Evolutionary conservation across 1,140 invertebrate genomes (phyloP).

Genomic region (Drosophila takahashii): DNA sequence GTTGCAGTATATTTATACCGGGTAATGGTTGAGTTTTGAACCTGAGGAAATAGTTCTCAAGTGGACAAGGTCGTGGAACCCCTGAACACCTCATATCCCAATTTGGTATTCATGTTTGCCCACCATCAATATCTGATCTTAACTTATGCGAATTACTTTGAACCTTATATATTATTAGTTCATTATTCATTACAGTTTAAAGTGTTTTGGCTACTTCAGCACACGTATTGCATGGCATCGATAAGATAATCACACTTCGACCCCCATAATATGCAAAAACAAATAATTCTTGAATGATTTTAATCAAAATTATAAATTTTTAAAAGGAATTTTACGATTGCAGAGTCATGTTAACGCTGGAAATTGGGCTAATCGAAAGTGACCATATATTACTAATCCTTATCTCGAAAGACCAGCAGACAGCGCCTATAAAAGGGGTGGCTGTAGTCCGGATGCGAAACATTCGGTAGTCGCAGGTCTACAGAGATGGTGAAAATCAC

Average conservation of each 20-base stretch:
- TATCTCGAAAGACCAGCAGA: constrained; percentile 26
- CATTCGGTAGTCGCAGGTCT: constrained; percentile 8
- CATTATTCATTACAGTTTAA: not conserved
- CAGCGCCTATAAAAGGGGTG: constrained; percentile 44
- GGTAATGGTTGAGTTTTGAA: not conserved
- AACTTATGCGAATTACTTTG: not conserved
- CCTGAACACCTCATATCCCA: not conserved
- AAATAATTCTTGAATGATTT: constrained; percentile 10
- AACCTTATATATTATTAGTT: not conserved
- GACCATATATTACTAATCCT: constrained; percentile 40
- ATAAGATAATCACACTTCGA: constrained; percentile 28
- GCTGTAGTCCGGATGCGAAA: constrained; percentile 4
- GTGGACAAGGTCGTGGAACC: constrained; percentile 14
- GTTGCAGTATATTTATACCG: not conserved
- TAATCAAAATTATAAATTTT: constrained; percentile 17
- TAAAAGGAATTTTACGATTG: constrained; percentile 5
- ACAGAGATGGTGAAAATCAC: constrained; percentile 25
- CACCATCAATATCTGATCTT: not conserved
- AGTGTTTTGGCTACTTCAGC: not conserved
- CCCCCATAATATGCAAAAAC: constrained; percentile 24
- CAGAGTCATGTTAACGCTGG: constrained; percentile 6
- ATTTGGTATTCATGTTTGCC: not conserved
- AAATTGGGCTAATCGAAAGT: constrained; percentile 20
- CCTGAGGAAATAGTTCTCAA: not conserved
- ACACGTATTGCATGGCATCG: not conserved